These are phyloP conservation scores for Xenops minutus DNA, from an alignment of 2,797 vertebrate species.

Conservation along the genomic window DNA sequence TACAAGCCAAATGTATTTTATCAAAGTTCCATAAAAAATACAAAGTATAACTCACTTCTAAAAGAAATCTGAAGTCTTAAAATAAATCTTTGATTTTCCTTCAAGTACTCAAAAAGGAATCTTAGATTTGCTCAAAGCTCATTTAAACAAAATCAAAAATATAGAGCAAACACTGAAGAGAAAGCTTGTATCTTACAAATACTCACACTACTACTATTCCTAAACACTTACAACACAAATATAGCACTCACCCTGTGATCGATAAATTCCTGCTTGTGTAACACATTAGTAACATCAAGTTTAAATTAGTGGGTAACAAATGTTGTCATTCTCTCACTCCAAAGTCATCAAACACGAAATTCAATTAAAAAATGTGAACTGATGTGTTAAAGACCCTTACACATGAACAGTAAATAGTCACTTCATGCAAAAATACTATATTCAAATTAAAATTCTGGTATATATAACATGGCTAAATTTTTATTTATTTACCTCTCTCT, in stretches of 20 bases:
- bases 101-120: not conserved
- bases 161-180: accelerated
- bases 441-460: not conserved
- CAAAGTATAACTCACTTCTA: not conserved
- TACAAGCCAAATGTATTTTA: not conserved
- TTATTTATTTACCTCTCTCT: not conserved
- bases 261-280: not conserved
- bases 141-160: not conserved
- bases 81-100: not conserved
- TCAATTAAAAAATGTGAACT: not conserved
- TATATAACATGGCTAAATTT: not conserved
- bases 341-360: not conserved
- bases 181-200: not conserved
- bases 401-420: not conserved
- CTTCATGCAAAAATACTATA: not conserved
- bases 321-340: not conserved
- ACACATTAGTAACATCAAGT: not conserved
- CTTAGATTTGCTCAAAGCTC: not conserved
- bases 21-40: not conserved
- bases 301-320: not conserved
- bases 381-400: not conserved
- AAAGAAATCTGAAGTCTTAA: not conserved
- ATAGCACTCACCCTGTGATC: not conserved
- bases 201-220: not conserved
- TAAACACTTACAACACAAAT: not conserved